Evolutionary conservation across 1,140 invertebrate species (phyloP).

Genomic region (Pogonus chalceus): DNA sequence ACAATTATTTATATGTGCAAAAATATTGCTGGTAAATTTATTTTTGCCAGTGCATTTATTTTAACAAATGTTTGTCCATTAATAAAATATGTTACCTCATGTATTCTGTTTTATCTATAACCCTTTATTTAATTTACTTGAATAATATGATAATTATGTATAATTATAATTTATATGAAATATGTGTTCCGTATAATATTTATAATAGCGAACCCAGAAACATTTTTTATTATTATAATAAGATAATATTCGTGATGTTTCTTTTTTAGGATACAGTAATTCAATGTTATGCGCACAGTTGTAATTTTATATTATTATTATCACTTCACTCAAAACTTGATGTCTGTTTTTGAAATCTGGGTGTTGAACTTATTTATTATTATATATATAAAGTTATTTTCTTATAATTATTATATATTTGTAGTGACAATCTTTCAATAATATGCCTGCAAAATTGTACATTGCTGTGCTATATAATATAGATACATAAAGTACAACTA

Average conservation of each 20-base stretch:
- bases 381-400: conserved; percentile 8
- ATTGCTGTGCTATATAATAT: conserved; percentile 7
- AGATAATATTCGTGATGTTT: no score
- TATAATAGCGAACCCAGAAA: background rate
- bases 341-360: conserved; percentile 8
- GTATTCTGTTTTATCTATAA: conserved; percentile 18
- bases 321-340: conserved; percentile 19
- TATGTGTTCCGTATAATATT: background rate
- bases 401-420: conserved; percentile 7
- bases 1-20: conserved; percentile 21
- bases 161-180: conserved; percentile 5
- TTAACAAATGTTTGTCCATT: conserved; percentile 4
- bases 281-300: conserved; percentile 14
- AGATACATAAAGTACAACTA: no score
- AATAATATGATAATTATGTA: background rate
- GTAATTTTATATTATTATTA: conserved; percentile 13
- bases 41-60: conserved; percentile 12
- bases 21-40: conserved; percentile 9
- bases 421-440: conserved; percentile 16
- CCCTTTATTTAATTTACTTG: background rate
- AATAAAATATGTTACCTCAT: conserved; percentile 11
- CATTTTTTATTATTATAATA: conserved; percentile 1
- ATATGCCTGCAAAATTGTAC: conserved; percentile 17
- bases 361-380: conserved; percentile 7
- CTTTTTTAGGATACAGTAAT: conserved; percentile 14